Base-by-base conservation (phyloP, 2,797 vertebrate genomes). In the Hippoglossus hippoglossus region DNA sequence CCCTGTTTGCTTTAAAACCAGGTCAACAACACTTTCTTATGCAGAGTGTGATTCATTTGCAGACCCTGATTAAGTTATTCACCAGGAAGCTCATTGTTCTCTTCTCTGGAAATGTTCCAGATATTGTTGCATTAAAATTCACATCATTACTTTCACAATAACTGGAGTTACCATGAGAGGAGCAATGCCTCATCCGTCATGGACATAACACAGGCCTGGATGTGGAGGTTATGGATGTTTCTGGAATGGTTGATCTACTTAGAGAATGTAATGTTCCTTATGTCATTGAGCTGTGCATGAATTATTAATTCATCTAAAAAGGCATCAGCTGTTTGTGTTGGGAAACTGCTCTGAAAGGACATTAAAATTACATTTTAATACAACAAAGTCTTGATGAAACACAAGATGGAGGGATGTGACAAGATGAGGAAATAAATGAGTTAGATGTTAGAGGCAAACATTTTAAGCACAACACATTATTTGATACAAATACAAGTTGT, bases 251-350 rank as follows among this genome's bases (percentile, higher is more conserved):
- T 51, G 49, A 71, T 82, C 52, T 58, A n/a, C 62, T 70, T 53
- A 24, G 15, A 34, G 31, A 71, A 26, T 19, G 0, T 9, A 34
- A 53, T 55, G 22, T 39, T 49, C 6, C 50, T 44, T 21, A 41
- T 73, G 63, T 63, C 41, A 63, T n/a, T 50, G 28, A 53, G 52
- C 52, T 49, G 26, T 9, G 6, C n/a, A 54, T 65, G 52, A 66
- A 74, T 70, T 50, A 76, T 81, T 73, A 36, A 79, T 77, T 58
- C 47, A 49, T 49, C 19, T 21, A 21, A 0, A 75, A 78, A 78
- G 54, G 46, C 67, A 81, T 75, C 70, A 77, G 68, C 55, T 77
- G 71, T 63, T 65, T 49, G 31, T 39, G 22, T 59, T 28, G 39
- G 41, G 50, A 67, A 67, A 65, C 31, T 47, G 60, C 61, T 76